Evolutionary conservation across 2,797 vertebrate species (phyloP), one percentile per base, ranked within the genome.

Genomic region (Ptychobarbus kaznakovi): DNA sequence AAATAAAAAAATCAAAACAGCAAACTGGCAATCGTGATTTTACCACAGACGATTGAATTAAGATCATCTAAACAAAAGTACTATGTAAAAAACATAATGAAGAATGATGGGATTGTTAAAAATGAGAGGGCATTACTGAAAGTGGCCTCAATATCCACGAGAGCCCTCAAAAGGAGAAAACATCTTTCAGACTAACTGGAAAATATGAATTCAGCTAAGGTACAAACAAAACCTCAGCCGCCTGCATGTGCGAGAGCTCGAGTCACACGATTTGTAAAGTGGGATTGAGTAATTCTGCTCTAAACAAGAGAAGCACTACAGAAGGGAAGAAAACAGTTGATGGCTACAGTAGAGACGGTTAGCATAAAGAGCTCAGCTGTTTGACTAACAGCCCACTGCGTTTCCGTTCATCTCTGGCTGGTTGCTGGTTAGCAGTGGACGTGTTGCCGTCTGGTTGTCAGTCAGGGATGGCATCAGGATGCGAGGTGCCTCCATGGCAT

Each of bases 401-500:
- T 89, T 93, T 90, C 91, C 89, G 83, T 95, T 93, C 81, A 91
- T 81, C 88, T 93, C 93, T 3, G 89, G 84, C 9, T 70, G 87
- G 86, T 86, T 91, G 32, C 89, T 92, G 87, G 92, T 79, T 6
- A 91, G 84, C 51, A 91, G 85, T 5, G 89, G 84, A 86, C 22
- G 90, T 0, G 87, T 81, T 3, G 77, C 81, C 0, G 32, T 0
- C 32, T 46, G 13, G 1, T 38, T 75, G 81, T 90, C 88, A 35
- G 80, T 89, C 32, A 82, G 11, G 32, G 91, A 87, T 3, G 87
- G 90, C n/a, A 91, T 81, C 16, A 16, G 0, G 1, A 91, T 79
- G 44, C 90, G 93, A 0, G 94, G 84, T 0, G 93, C 92, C 88
- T 97, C 95, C 66, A 93, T 92, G 5, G 96, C 92, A 78, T 98